A percentile compares a stretch with the other conserved stretches of the same genome.
phyloP scores from a whole-genome alignment of 2,797 vertebrate genomes.

The Eulemur mongoz region DNA sequence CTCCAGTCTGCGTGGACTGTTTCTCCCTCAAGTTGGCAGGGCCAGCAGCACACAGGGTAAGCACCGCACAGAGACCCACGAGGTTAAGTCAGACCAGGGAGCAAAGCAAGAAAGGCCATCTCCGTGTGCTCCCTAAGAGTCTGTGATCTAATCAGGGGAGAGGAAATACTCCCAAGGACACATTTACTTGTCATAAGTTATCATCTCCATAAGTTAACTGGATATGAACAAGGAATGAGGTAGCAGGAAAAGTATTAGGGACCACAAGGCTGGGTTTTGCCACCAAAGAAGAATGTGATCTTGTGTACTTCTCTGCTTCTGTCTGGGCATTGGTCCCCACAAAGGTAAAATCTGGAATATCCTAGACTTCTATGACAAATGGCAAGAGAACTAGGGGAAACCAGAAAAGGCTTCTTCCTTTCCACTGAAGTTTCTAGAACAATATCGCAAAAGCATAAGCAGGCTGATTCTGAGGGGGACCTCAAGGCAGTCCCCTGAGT shows the following conservation, averaged over 20 bases:
- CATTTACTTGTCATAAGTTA: not conserved
- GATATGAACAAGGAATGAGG: not conserved
- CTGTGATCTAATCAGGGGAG: not conserved
- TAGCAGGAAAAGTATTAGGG: not conserved
- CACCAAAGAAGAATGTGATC: not conserved
- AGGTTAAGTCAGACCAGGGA: not conserved
- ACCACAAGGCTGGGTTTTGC: not conserved
- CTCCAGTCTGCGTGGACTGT: not conserved
- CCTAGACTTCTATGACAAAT: not conserved
- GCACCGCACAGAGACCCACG: fast-evolving
- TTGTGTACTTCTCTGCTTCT: not conserved
- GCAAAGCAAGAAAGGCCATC: not conserved
- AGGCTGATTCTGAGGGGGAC: not conserved
- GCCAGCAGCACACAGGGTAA: not conserved
- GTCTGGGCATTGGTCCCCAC: not conserved
- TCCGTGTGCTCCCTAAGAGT: not conserved
- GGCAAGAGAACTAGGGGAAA: not conserved
- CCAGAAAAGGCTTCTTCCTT: not conserved
- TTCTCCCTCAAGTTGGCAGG: not conserved
- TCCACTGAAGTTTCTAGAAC: not conserved
- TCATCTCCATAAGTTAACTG: not conserved
- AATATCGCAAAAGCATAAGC: not conserved
- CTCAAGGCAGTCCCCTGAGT: not conserved
- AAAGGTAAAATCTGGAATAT: not conserved
- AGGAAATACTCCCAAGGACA: not conserved